A percentile compares a stretch with the other conserved stretches of the same genome.
Evolutionary conservation across 2,113 vertebrate species (phyloP).

Genomic region (Clarias magur): DNA sequence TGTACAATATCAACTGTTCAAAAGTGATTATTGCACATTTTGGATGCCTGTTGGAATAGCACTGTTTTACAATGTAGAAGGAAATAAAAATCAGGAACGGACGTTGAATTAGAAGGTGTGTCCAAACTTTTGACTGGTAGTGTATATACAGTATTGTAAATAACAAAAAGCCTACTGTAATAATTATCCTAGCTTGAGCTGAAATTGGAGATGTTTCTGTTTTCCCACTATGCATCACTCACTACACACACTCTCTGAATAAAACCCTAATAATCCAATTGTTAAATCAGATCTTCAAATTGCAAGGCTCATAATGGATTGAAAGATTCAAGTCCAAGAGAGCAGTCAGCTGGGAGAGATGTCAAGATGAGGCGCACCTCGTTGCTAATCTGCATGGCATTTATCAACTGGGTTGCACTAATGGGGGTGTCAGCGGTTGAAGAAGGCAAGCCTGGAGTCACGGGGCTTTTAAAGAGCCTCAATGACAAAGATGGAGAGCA

Average conservation of each 20-base stretch:
- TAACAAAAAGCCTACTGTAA: neutral
- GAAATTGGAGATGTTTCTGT: neutral
- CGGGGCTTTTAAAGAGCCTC: slow-evolving; percentile 59
- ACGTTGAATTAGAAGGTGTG: too few relatives aligned
- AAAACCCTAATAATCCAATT: neutral
- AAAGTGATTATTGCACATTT: too few relatives aligned
- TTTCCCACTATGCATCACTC: neutral
- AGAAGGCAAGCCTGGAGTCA: slow-evolving; percentile 50
- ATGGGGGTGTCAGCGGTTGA: slow-evolving; percentile 67
- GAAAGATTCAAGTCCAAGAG: slow-evolving; percentile 54
- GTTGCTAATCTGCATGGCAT: slow-evolving; percentile 72
- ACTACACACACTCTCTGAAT: neutral
- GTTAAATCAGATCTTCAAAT: neutral
- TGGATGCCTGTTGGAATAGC: too few relatives aligned
- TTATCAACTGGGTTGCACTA: slow-evolving; percentile 73
- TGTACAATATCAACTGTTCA: too few relatives aligned
- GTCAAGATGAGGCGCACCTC: slow-evolving; percentile 62
- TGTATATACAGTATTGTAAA: neutral
- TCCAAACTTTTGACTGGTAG: too few relatives aligned
- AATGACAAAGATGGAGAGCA: slow-evolving; percentile 69
- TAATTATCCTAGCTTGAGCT: neutral
- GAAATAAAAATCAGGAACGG: too few relatives aligned
- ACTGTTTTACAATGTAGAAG: too few relatives aligned
- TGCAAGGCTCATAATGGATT: slow-evolving; percentile 5
- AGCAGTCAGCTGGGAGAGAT: slow-evolving; percentile 61